These are phyloP conservation scores for Eupithecia pulchellata DNA, from an alignment of 2,888 invertebrate species.

Conservation along the genomic window DNA sequence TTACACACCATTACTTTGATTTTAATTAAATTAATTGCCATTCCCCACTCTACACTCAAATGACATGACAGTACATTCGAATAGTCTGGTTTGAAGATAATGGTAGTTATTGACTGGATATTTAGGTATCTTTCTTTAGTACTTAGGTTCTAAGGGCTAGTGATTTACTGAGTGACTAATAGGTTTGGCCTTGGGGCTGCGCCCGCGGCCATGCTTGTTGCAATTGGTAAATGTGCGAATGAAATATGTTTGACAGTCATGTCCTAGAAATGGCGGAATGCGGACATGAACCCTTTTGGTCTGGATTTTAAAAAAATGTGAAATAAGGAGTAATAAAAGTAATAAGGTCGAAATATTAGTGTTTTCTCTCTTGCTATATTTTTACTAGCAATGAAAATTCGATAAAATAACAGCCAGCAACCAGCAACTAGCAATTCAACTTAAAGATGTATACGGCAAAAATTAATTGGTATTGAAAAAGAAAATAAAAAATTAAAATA, in stretches of 20 bases:
- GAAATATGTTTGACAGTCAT: background rate
- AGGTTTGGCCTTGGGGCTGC: slow-evolving; percentile 2
- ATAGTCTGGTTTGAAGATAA: background rate
- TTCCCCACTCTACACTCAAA: background rate
- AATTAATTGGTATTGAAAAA: too few relatives aligned
- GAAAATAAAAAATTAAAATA: too few relatives aligned
- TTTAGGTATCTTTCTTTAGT: background rate
- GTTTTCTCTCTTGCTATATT: too few relatives aligned
- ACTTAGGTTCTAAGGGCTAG: background rate
- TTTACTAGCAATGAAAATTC: background rate
- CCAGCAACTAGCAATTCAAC: too few relatives aligned
- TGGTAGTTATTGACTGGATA: background rate
- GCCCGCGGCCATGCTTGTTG: background rate
- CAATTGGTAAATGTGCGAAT: slow-evolving; percentile 4
- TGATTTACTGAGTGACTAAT: slow-evolving; percentile 6
- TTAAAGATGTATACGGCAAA: too few relatives aligned
- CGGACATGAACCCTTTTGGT: background rate
- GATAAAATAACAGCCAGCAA: background rate
- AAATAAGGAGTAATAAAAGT: too few relatives aligned
- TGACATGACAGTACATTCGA: background rate
- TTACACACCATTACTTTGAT: background rate
- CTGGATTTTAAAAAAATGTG: background rate
- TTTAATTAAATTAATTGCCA: background rate
- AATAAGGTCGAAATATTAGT: too few relatives aligned
- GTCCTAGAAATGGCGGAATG: background rate